Base-by-base conservation (phyloP, 1,140 invertebrate species). In the Berghia stephanieae region DNA sequence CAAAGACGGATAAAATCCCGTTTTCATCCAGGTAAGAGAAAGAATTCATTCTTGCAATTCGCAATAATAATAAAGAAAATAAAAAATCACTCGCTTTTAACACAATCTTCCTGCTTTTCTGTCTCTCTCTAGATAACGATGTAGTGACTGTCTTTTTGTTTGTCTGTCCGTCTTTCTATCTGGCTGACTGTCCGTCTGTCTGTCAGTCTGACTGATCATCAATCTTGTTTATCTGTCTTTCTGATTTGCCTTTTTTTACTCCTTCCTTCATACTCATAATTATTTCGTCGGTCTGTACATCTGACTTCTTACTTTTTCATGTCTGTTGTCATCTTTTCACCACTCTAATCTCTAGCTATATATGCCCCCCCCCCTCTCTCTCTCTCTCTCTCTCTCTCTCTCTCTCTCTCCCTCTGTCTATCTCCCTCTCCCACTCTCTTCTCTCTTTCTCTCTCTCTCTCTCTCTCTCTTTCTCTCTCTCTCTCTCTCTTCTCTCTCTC, bases 211-310 rank as follows among this genome's bases (percentile, higher is more conserved):
- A n/a, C n/a, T n/a, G n/a, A n/a, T n/a, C n/a, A n/a, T n/a, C n/a
- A n/a, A n/a, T 24, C n/a, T 24, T n/a, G 10, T n/a, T 34, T 63
- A n/a, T 63, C 57, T 63, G n/a, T 63, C 57, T 63, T 34, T 63
- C 57, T 63, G n/a, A 27, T 34, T n/a, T 34, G 24, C 57, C 34
- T 34, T 63, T 34, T n/a, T 34, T 34, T 24, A n/a, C n/a, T 34
- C 57, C n/a, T 34, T 24, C 63, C 3, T 40, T 8, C 2, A 4
- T 16, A 42, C 34, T 68, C 66, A 42, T 8, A 42, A 38, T 68
- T 8, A 42, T 42, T 40, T 8, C 36, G n/a, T 40, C 3, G 24
- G n/a, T 40, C 42, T 68, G 38, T 68, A 10, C 34, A 38, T 40
- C 36, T 66, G 10, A 38, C 63, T 66, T 21, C 38, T 40, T n/a